These are phyloP conservation scores for Polypterus bichir DNA, from an alignment of 2,113 vertebrate genomes.

Conservation along the genomic window DNA sequence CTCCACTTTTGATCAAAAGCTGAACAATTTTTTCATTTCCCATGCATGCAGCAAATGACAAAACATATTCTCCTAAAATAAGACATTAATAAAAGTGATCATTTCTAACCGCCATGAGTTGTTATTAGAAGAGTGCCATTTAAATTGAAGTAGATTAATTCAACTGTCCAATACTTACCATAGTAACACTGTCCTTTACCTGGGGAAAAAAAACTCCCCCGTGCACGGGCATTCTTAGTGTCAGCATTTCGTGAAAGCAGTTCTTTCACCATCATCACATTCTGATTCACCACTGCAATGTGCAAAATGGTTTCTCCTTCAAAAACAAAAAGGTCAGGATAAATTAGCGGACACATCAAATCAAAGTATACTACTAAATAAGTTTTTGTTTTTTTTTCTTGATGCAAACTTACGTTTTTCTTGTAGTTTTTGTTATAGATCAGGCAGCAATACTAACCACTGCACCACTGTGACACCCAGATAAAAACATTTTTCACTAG, in stretches of 20 bases:
- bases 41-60: conserved; percentile 1
- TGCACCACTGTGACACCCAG: too few relatives aligned
- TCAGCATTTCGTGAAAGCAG: conserved; percentile 16
- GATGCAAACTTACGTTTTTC: too few relatives aligned
- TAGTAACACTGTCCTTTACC: conserved; percentile 21
- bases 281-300: conserved; percentile 21
- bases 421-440: too few relatives aligned
- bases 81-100: conserved; percentile 6
- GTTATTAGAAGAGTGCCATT: conserved; percentile 1
- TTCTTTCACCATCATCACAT: conserved; percentile 18
- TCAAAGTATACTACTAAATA: too few relatives aligned
- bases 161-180: conserved; percentile 10
- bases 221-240: conserved; percentile 6
- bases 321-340: not conserved
- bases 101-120: conserved; percentile 4
- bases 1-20: conserved; percentile 13
- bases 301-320: conserved; percentile 20
- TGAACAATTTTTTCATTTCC: conserved; percentile 10
- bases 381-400: too few relatives aligned
- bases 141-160: not conserved
- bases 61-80: conserved; percentile 21
- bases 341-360: too few relatives aligned
- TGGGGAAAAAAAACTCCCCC: conserved; percentile 20
- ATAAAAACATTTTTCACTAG: too few relatives aligned
- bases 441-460: too few relatives aligned